Conservation (phyloP, 2,113 vertebrate species). For the Spermophilus dauricus region DNA sequence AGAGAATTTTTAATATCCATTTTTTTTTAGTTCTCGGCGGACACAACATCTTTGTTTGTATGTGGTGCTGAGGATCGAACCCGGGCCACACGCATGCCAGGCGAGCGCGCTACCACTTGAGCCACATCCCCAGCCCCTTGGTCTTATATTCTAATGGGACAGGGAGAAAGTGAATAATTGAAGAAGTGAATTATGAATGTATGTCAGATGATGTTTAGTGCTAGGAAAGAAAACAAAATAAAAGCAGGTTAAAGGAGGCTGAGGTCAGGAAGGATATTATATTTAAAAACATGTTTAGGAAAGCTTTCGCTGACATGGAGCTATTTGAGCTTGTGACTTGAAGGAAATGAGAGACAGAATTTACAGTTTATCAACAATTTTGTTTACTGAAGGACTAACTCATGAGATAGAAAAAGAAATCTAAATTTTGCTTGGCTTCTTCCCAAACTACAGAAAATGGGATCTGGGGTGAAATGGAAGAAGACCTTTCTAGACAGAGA, state of each 20-base stretch:
- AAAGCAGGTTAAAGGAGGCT: not conserved
- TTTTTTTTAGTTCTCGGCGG: no score
- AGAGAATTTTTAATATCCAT: no score
- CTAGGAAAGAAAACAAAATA: slow-evolving; percentile 10
- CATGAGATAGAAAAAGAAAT: not conserved
- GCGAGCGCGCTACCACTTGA: no score
- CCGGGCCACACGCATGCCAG: no score
- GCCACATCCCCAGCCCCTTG: no score
- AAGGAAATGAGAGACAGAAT: not conserved
- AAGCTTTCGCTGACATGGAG: not conserved
- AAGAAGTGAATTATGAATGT: not conserved
- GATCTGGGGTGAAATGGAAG: not conserved
- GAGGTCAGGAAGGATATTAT: not conserved
- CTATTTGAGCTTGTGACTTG: not conserved
- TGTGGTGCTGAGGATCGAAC: no score
- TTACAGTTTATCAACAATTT: not conserved
- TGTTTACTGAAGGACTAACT: not conserved
- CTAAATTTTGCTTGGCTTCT: not conserved
- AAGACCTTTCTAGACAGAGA: not conserved
- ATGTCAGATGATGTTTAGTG: not conserved
- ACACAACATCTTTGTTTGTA: no score
- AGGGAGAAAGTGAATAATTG: not conserved
- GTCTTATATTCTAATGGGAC: not conserved
- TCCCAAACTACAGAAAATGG: not conserved
- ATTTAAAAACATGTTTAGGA: not conserved